A percentile compares a stretch with the other conserved stretches of the same genome.
These are phyloP conservation scores for Stomatorhinus walkeri DNA, from an alignment of 2,797 vertebrate species.

Conservation along the genomic window DNA sequence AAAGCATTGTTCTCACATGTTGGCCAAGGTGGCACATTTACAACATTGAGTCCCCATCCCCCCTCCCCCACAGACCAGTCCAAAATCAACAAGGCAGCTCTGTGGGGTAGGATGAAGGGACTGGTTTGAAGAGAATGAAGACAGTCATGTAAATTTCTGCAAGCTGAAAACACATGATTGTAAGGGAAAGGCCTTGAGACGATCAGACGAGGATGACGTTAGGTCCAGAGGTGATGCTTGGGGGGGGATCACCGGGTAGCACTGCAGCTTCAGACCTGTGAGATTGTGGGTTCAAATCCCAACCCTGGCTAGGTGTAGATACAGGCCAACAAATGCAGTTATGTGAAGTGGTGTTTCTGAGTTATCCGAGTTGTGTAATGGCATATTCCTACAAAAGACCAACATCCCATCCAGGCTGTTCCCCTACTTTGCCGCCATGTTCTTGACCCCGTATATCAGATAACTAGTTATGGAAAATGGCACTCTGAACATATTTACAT, in stretches of 20 bases:
- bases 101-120: not conserved
- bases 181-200: not conserved
- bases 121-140: not conserved
- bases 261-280: not conserved
- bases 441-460: not conserved
- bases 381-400: not conserved
- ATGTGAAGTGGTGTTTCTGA: not conserved
- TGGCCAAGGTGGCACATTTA: not conserved
- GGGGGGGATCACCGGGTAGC: not conserved
- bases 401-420: not conserved
- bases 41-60: not conserved
- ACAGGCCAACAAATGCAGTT: not conserved
- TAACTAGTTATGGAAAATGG: not conserved
- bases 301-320: not conserved
- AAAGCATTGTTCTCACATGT: slow-evolving; percentile 1
- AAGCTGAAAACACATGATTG: not conserved
- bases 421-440: not conserved
- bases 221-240: not conserved
- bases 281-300: not conserved
- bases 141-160: not conserved
- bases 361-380: not conserved
- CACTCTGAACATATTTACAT: not conserved
- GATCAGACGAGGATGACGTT: not conserved
- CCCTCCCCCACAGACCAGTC: not conserved
- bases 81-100: slow-evolving; percentile 5